Conservation (phyloP, 1,140 invertebrate genomes). For the Pristionchus pacificus region DNA sequence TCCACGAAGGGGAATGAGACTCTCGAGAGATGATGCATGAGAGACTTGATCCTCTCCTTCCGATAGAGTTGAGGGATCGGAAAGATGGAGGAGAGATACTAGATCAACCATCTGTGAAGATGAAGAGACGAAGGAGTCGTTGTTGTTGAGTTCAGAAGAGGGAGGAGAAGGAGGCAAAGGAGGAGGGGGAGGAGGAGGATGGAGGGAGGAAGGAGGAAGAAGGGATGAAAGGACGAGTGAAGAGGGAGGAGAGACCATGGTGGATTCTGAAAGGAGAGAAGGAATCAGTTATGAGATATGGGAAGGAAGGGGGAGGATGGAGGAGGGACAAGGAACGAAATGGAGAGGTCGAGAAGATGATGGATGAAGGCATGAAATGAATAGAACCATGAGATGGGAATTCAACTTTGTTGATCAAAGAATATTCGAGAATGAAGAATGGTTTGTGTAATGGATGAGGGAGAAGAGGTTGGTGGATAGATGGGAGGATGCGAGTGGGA, state of each 20-base stretch:
- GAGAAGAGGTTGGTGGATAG: too few relatives aligned
- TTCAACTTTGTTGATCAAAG: too few relatives aligned
- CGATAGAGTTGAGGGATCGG: background rate
- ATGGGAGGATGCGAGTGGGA: too few relatives aligned
- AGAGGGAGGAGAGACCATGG: background rate
- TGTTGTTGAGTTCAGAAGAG: background rate
- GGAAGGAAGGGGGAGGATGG: background rate
- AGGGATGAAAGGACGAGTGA: background rate
- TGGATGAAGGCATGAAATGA: background rate
- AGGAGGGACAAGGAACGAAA: background rate
- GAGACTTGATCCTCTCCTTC: background rate
- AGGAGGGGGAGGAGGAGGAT: background rate
- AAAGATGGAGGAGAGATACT: background rate
- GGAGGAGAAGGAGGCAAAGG: background rate
- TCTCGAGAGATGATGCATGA: background rate
- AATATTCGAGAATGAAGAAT: too few relatives aligned
- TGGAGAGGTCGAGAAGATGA: background rate
- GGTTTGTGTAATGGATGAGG: too few relatives aligned
- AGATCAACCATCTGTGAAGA: background rate
- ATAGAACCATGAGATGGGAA: background rate
- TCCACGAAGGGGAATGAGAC: background rate
- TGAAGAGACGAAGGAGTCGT: background rate
- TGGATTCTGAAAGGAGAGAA: background rate
- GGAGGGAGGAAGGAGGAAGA: background rate
- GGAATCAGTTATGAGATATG: background rate